Base-by-base conservation (phyloP, 2,888 invertebrate species). In the Plebejus argus region DNA sequence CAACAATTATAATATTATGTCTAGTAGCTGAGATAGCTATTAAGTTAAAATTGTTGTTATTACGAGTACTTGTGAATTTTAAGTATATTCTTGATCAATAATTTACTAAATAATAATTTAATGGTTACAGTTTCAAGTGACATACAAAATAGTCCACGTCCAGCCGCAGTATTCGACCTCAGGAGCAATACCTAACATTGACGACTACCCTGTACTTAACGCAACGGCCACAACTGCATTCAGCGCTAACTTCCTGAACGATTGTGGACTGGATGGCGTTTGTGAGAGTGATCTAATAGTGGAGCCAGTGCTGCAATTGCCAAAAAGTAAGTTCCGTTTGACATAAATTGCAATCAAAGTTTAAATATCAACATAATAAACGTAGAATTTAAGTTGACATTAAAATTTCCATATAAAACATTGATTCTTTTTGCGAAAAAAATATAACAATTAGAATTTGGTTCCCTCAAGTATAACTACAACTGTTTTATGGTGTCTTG, bases 221-320 rank as follows among this genome's bases (percentile, higher is more conserved):
- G 97, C 98, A 80, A 97, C 97, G 72, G 98, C 98, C 0, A 96
- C 96, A 49, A 96, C 96, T 79, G 95, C 96, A 53, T 98, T 98
- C 85, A 95, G 96, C 83, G 98, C 98, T 0, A 97, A 96, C 72
- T 98, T 98, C 94, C 96, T 98, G 81, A 99, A 98, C 88, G 98
- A 98, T 86, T 99, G 99, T 85, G 99, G 98, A 0, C 92, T 95
- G 0, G 98, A 99, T 86, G 98, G 98, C 82, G 94, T 97, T 28
- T 99, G 99, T 86, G 96, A 97, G 86, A 98, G 98, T 84, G 96
- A 98, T 84, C 90, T 99, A 74, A 92, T 95, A 58, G 93, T 98
- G 1, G 90, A 91, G 28, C 96, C 97, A 12, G 93, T 92, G 70
- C 90, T 97, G 15, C 91, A 95, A 83, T 87, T 96, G 76, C 94